Conservation (phyloP, 2,888 invertebrate genomes). For the Endotricha flammealis region DNA sequence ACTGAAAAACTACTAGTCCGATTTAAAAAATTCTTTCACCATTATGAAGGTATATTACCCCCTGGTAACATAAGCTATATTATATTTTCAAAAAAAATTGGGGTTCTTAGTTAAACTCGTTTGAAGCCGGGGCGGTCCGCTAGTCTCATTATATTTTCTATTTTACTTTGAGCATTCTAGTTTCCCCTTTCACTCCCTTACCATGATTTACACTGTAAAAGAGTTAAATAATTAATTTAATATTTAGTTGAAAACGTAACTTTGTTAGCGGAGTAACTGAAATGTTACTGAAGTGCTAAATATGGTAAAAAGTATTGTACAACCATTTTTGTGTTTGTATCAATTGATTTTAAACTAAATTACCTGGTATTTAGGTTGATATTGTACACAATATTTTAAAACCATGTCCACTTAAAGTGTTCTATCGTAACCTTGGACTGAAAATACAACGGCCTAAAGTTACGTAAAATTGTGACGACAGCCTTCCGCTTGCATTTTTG, state of each 20-base stretch:
- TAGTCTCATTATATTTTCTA: too few relatives aligned
- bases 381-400: background rate
- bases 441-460: slow-evolving; percentile 5
- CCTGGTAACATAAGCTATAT: too few relatives aligned
- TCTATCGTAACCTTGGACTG: slow-evolving; percentile 2
- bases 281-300: slow-evolving; percentile 26
- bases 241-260: slow-evolving; percentile 14
- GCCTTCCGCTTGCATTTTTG: background rate
- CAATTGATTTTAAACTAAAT: slow-evolving; percentile 2
- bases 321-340: background rate
- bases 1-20: too few relatives aligned
- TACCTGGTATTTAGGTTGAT: background rate
- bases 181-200: too few relatives aligned
- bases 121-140: too few relatives aligned
- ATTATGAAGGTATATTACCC: too few relatives aligned
- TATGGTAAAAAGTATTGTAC: slow-evolving; percentile 13
- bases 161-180: too few relatives aligned
- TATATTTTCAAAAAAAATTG: too few relatives aligned
- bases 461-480: background rate
- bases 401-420: background rate
- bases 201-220: too few relatives aligned
- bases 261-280: slow-evolving; percentile 11
- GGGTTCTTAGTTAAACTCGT: too few relatives aligned
- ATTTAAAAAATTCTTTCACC: too few relatives aligned
- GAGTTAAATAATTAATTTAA: too few relatives aligned